Evolutionary conservation across 2,888 invertebrate genomes (phyloP), one percentile per base, ranked within the genome.

Genomic region (Carabus problematicus): DNA sequence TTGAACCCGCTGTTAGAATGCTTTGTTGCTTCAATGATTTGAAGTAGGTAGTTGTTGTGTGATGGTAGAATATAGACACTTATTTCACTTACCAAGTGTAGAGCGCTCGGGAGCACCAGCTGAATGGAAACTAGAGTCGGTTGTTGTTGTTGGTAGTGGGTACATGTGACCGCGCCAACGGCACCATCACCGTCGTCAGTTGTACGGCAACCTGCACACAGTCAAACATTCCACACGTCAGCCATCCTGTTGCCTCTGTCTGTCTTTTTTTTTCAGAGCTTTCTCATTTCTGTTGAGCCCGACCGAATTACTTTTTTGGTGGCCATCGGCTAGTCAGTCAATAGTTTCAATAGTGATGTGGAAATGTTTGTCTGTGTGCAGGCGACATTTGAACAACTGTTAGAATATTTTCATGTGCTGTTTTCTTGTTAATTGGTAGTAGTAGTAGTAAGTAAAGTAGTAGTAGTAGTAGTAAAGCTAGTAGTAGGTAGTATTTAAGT

Each of bases 201-300:
- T 77, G 79, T 79, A 78, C 79, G 82, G 82, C 82, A 49, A 83
- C 85, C 85, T 85, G 85, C 85, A 85, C 84, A 85, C 85, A 85
- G 85, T 85, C 85, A 85, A 83, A 84, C 84, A 84, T 85, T 82
- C 84, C 84, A 83, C 80, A 82, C 80, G 78, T 77, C 73, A 78
- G 75, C 75, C 74, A 56, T 56, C 56, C 40, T 56, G 52, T 52
- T 52, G 9, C 40, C 29, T 18, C 6, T 39, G 56, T 56, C 9
- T 54, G 18, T 14, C 54, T 54, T 18, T 54, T 56, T 29, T 39
- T 56, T 56, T 56, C 56, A 29, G 29, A 29, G 29, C 29, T 29
- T 29, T 29, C 29, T 29, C 29, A 2, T 29, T 29, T 29, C 29
- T 29, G 29, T 2, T 29, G 29, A 29, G 29, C 29, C 29, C 2